Percentiles rank a stretch among this genome's conserved stretches.
phyloP scores from a whole-genome alignment of 2,113 vertebrate species.

The Heloderma charlesbogerti region DNA sequence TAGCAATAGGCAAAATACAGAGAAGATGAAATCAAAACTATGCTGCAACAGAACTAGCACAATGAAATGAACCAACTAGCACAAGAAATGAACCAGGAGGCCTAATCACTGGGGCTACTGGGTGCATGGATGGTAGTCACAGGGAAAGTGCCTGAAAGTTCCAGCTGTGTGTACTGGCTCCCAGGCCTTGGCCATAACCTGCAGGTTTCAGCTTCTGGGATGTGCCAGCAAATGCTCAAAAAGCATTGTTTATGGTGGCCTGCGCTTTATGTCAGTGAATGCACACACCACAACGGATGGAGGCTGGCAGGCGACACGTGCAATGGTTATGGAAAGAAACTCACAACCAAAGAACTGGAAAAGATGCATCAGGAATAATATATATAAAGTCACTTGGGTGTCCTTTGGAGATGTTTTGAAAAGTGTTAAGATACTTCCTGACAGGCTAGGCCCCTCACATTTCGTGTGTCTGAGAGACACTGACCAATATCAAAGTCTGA shows the following conservation, averaged over 20 bases:
- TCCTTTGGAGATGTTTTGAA: background rate
- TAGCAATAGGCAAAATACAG: background rate
- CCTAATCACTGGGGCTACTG: background rate
- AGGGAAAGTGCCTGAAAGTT: background rate
- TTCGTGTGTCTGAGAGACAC: background rate
- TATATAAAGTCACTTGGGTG: background rate
- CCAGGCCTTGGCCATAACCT: background rate
- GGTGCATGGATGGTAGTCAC: background rate
- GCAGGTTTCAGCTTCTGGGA: background rate
- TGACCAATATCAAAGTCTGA: background rate
- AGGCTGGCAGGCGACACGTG: background rate
- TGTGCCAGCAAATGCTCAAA: background rate
- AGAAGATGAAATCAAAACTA: background rate
- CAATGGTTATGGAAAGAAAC: background rate
- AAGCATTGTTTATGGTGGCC: background rate
- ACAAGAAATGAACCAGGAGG: no score
- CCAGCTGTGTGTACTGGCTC: background rate
- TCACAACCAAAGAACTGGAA: background rate
- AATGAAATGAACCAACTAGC: background rate
- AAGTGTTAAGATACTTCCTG: background rate
- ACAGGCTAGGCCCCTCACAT: background rate
- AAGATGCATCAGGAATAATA: background rate
- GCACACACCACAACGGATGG: no score
- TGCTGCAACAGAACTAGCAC: background rate
- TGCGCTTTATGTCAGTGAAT: background rate